Conservation (phyloP, 2,888 invertebrate species). For the Hemicrepidius hirtus region DNA sequence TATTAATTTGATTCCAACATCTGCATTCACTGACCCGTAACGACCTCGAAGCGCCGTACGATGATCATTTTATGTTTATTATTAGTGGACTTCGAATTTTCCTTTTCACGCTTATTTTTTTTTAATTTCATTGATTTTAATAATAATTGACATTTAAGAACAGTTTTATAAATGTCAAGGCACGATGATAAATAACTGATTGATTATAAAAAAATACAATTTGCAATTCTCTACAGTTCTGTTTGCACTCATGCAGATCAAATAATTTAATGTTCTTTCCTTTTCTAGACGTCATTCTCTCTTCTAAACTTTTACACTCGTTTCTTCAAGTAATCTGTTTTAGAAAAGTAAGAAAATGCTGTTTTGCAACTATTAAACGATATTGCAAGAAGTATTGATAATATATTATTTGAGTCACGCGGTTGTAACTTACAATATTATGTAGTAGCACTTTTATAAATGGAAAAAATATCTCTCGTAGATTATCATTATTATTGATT, state of each 20-base stretch:
- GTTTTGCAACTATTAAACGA: slow-evolving; percentile 33
- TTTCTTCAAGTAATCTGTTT: slow-evolving; percentile 33
- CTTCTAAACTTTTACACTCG: slow-evolving; percentile 2
- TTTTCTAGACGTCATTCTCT: neutral
- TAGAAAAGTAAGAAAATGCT: slow-evolving; percentile 41
- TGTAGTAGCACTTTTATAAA: slow-evolving; percentile 20
- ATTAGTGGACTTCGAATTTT: slow-evolving; percentile 1
- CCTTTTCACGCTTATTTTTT: slow-evolving; percentile 22
- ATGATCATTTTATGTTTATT: slow-evolving; percentile 16
- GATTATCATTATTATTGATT: slow-evolving; percentile 20
- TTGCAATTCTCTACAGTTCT: slow-evolving; percentile 43
- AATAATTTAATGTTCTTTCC: slow-evolving; percentile 29
- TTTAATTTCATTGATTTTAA: slow-evolving; percentile 31
- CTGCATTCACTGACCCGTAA: slow-evolving; percentile 35
- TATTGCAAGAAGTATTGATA: slow-evolving; percentile 27
- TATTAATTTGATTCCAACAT: slow-evolving; percentile 30
- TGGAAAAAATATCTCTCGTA: neutral
- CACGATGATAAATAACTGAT: slow-evolving; percentile 38
- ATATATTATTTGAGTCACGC: slow-evolving; percentile 25
- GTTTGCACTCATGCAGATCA: slow-evolving; percentile 47
- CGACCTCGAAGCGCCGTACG: slow-evolving; percentile 32
- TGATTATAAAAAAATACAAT: slow-evolving; percentile 44
- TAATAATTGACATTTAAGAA: slow-evolving; percentile 41
- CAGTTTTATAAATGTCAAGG: slow-evolving; percentile 43
- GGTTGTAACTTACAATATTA: neutral